phyloP scores from a whole-genome alignment of 2,888 invertebrate species.

The Drosophila bunnanda region DNA sequence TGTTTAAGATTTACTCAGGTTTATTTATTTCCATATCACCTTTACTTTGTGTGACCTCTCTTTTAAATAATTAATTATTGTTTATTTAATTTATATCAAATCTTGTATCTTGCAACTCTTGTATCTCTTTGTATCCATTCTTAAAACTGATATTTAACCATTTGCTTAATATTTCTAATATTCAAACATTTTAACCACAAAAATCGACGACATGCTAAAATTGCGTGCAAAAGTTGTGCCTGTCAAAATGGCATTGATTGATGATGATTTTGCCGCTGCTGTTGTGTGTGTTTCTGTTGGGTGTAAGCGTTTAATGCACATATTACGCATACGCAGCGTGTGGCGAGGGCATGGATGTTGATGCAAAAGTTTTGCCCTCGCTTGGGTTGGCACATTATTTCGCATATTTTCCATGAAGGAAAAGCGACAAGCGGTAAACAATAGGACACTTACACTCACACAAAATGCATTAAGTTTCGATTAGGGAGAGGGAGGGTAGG shows the following conservation, averaged over 20 bases:
- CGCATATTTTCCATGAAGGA: slow-evolving; percentile 1
- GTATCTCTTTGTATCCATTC: too few relatives aligned
- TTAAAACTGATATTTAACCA: background rate
- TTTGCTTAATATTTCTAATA: background rate
- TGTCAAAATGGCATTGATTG: slow-evolving; percentile 68
- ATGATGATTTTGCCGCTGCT: slow-evolving; percentile 49
- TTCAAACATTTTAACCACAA: background rate
- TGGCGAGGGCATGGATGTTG: slow-evolving; percentile 24
- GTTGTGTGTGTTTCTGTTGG: background rate
- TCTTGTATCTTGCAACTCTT: too few relatives aligned
- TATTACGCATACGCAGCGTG: slow-evolving; percentile 75
- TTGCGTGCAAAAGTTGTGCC: slow-evolving; percentile 65
- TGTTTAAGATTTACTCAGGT: too few relatives aligned
- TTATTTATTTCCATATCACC: too few relatives aligned
- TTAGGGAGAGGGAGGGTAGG: background rate
- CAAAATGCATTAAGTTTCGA: slow-evolving; percentile 37
- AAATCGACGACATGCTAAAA: background rate
- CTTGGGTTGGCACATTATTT: slow-evolving; percentile 35
- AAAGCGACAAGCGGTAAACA: slow-evolving; percentile 44
- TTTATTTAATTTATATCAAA: too few relatives aligned
- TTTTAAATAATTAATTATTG: too few relatives aligned
- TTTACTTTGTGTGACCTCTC: too few relatives aligned
- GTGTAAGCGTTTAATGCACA: slow-evolving; percentile 55
- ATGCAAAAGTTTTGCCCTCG: slow-evolving; percentile 17
- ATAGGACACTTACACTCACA: slow-evolving; percentile 15